Base-by-base conservation (phyloP, 2,888 invertebrate genomes). In the Ernsta delagoae region DNA sequence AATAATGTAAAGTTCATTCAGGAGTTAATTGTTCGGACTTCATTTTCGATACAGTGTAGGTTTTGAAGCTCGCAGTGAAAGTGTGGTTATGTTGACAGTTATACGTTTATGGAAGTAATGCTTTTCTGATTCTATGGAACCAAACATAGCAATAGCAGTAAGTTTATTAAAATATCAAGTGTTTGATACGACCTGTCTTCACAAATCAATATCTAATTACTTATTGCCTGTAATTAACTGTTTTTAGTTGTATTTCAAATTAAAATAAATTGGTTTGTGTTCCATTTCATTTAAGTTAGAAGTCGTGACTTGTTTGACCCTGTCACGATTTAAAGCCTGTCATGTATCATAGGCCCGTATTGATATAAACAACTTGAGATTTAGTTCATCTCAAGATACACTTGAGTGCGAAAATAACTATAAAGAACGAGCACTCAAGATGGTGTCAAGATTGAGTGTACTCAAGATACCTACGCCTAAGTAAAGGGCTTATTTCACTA, bases 41-140 rank as follows among this genome's bases (percentile, higher is more conserved):
- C 6, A 39, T 56, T 50, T 31, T 43, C 34, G 57, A 45, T 64
- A 53, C 31, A 24, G 70, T 71, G 68, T 39, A 48, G 45, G 45
- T 60, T 67, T 9, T 48, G 54, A 69, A 69, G 57, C 50, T 69
- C 59, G 12, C 71, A 81, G 84, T 87, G 85, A 88, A 89, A 87
- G 88, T 90, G 81, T 78, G 89, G 88, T 88, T 90, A 88, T 85
- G 81, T 87, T 87, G 84, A 85, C 83, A 82, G 83, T 87, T 87
- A 76, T 39, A 63, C 50, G 7, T 39, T 39, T 6, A 39, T 39
- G 6, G 3, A 36, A 9, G 36, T 39, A 7, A 36, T 54, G 7
- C 54, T 57, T 36, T 36, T 57, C 34, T 39, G 31, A 36, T 36
- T 57, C 36, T n/a, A 57, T 57, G 57, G 39, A 57, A 57, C 12